Evolutionary conservation across 2,113 vertebrate genomes (phyloP), one percentile per base, ranked within the genome.

Genomic region (Oncorhynchus mykiss): DNA sequence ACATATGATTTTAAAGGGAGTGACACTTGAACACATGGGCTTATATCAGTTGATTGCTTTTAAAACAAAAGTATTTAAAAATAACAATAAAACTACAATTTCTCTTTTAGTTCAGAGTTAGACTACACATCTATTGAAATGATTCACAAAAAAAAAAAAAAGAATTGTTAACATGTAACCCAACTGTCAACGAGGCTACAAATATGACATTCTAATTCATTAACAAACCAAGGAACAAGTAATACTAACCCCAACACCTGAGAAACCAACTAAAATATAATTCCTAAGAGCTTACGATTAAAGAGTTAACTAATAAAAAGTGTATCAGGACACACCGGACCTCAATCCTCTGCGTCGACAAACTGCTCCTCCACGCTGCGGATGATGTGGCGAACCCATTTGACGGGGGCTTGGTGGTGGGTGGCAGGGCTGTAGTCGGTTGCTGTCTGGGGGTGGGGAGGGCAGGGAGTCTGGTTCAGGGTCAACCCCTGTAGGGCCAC

Each of bases 301-400:
- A 31, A 64, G 12, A 12, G 16, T 18, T 8, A 60, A n/a, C 31
- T 34, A 34, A 54, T 22, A 34, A 59, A 34, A 72, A 64, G 18
- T 5, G 5, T 60, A 18, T 29, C 9, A 3, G 16, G 29, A 57
- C 51, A 72, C 51, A 54, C 18, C 25, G 57, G 45, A 14, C 29
- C 39, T 86, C 70, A 92, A 73, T 88, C 84, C 5, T 91, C 86
- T 27, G 86, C 89, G 0, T 94, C 91, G 7, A 78, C 77, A 2
- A 92, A 94, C 85, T 94, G 93, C 25, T 74, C 91, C 3, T 27
- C 67, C 59, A 85, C 90, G 11, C 54, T 18, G 13, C 13, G 13
- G n/a, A 14, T 2, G 18, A 5, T 4, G 70, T 0, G 24, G 49
- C 18, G 14, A 57, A 25, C 29, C 90, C 91, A 91, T 2, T 1